Percentiles rank a stretch among this genome's conserved stretches.
Evolutionary conservation across 2,888 invertebrate genomes (phyloP).

Genomic region (Amaurobius ferox): DNA sequence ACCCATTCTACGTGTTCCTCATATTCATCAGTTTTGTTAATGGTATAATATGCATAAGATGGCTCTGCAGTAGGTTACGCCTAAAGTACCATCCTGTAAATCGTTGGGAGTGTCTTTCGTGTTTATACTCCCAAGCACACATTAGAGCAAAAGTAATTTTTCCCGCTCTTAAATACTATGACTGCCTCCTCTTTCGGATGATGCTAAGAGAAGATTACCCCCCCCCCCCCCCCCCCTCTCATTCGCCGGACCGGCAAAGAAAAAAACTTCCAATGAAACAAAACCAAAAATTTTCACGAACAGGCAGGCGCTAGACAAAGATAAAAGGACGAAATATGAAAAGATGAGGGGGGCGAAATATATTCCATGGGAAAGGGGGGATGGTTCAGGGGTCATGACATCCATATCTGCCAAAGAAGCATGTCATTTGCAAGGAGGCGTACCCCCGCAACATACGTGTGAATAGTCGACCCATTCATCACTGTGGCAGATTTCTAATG

Average conservation of each 20-base stretch:
- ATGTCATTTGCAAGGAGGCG: conserved; percentile 64
- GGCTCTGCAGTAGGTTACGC: conserved; percentile 1
- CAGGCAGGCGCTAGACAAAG: conserved; percentile 1
- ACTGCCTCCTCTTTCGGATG: neutral
- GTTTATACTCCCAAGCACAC: neutral
- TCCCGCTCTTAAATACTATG: conserved; percentile 5
- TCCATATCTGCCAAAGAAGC: conserved; percentile 68
- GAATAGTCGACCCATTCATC: conserved; percentile 62
- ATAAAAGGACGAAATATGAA: conserved; percentile 17
- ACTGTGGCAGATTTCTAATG: conserved; percentile 70
- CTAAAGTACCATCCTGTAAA: conserved; percentile 15
- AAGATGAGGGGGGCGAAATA: conserved; percentile 3
- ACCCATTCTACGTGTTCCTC: neutral
- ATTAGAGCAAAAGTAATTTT: conserved; percentile 13
- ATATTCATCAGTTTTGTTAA: neutral
- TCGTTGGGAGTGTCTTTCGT: conserved; percentile 28
- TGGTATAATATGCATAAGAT: neutral
- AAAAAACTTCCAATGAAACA: neutral
- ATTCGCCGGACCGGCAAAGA: neutral
- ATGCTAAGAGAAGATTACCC: neutral
- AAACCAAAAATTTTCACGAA: conserved; percentile 19
- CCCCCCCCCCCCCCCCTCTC: neutral
- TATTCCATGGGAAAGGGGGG: conserved; percentile 20
- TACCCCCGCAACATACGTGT: conserved; percentile 54
- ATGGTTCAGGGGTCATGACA: conserved; percentile 61